These are phyloP conservation scores for Ceyx margarethae DNA, from an alignment of 2,113 vertebrate genomes.

Conservation along the genomic window DNA sequence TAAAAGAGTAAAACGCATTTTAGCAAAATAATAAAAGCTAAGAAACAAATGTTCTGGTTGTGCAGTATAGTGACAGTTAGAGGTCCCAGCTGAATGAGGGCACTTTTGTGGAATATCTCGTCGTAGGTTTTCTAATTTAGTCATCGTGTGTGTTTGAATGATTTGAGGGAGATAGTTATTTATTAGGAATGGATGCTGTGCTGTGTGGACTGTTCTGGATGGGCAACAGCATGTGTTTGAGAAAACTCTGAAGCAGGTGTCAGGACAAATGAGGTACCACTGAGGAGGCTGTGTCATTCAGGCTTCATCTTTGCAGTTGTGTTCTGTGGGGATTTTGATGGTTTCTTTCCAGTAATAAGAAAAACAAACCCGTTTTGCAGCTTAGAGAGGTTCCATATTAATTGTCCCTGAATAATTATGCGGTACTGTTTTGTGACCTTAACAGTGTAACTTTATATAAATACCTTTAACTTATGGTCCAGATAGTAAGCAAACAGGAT, in stretches of 20 bases:
- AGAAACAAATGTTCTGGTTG: not conserved
- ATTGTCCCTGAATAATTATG: not conserved
- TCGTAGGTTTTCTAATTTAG: not conserved
- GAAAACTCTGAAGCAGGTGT: not conserved
- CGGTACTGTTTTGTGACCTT: not conserved
- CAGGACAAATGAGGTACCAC: not conserved
- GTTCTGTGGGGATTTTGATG: not conserved
- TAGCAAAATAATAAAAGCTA: not conserved
- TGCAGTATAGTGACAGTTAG: not conserved
- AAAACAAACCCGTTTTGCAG: not conserved
- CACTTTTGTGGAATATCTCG: not conserved
- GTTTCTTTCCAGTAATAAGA: not conserved
- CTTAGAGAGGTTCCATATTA: not conserved
- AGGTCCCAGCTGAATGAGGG: not conserved
- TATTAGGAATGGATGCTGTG: not conserved
- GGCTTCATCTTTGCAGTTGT: not conserved
- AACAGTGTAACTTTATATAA: not conserved
- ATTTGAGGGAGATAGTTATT: not conserved
- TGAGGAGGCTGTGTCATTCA: not conserved
- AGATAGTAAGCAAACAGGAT: not conserved
- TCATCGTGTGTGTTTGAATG: not conserved
- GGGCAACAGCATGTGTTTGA: not conserved
- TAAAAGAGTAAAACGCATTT: not conserved
- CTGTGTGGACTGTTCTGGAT: not conserved
- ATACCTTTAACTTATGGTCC: not conserved